A percentile compares a stretch with the other conserved stretches of the same genome.
phyloP scores from a whole-genome alignment of 2,797 vertebrate species.

The Lutjanus campechanus region DNA sequence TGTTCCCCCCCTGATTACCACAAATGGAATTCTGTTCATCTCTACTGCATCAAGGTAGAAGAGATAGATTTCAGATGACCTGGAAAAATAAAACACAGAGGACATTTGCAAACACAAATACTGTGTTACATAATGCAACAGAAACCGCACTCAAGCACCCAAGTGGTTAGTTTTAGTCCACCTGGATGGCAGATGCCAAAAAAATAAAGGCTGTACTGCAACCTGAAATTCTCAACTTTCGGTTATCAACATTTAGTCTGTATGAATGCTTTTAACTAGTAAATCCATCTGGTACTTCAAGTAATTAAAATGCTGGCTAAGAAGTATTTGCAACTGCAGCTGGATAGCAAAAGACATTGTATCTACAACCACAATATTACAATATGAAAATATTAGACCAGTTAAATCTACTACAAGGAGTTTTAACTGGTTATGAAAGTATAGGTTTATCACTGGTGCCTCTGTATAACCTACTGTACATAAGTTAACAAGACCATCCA shows the following conservation, averaged over 20 bases:
- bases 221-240: neutral
- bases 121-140: neutral
- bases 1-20: neutral
- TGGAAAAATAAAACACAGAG: neutral
- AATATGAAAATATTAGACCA: slow-evolving; percentile 9
- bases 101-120: neutral
- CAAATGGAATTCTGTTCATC: neutral
- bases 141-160: neutral
- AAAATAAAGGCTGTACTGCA: neutral
- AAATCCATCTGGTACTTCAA: slow-evolving; percentile 25
- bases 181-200: neutral
- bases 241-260: neutral
- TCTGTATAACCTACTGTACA: too few species aligned
- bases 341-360: neutral
- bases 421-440: too few species aligned
- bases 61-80: neutral
- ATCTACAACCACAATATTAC: neutral
- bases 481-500: too few species aligned
- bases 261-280: slow-evolving; percentile 1
- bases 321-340: neutral
- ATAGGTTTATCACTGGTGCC: too few species aligned
- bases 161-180: neutral
- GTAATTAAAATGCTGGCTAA: slow-evolving; percentile 3
- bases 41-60: neutral
- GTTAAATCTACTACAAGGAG: neutral